Evolutionary conservation across 1,140 invertebrate genomes (phyloP), one percentile per base, ranked within the genome.

Genomic region (Hypsibius dujardini): DNA sequence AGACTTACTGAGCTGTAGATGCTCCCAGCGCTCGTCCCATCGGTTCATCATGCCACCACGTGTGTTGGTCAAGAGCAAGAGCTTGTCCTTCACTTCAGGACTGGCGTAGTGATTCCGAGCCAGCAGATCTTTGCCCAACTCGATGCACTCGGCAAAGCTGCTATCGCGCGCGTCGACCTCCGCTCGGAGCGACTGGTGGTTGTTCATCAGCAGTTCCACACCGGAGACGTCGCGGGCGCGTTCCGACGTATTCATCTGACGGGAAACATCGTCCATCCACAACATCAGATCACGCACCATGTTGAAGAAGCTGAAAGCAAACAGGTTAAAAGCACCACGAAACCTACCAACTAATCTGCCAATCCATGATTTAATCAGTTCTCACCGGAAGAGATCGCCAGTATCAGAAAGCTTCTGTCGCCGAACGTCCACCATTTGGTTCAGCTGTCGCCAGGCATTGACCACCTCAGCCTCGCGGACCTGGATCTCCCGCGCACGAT

Each of bases 101-200:
- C 84, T 89, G 62, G 94, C 92, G 81, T 97, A 98, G 80, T 98
- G 95, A 78, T 92, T 93, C 71, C 94, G 83, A 59, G 90, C 86
- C 2, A 98, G 81, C 73, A 99, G 83, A 82, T 98, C 92, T 79
- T 94, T 92, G 14, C 95, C 95, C 7, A 99, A 84, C 69, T 90
- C 89, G 74, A 98, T 88, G 79, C 95, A 98, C 59, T 89, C 88
- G 46, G 88, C 85, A 77, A 99, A 92, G 82, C 96, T 98, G 79
- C 98, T 95, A 81, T 98, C 93, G 74, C 96, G 84, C 0, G 95
- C 92, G 79, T 99, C 96, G 74, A 99, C 96, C 83, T 99, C 96
- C 45, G 95, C 94, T 81, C 98, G 98, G 71, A 98, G 82, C 75
- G 90, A 96, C 79, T 98, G 93, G 81, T 98, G 95, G 80, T 98